phyloP scores from a whole-genome alignment of 2,797 vertebrate genomes.

The Tenualosa thibaudeaui region DNA sequence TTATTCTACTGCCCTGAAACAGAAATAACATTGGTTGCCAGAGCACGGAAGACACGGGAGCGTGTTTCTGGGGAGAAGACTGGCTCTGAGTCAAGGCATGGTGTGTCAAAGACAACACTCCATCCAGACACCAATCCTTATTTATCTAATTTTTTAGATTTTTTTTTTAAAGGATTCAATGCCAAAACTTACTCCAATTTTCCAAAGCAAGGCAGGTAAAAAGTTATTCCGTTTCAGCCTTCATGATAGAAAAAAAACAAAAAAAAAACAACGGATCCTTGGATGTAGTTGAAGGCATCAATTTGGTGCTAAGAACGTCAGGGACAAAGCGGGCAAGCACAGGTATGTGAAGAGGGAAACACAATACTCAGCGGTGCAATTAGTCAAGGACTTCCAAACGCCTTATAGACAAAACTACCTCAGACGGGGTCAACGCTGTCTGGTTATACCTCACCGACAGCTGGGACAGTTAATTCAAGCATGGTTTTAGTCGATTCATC shows the following conservation, averaged over 20 bases:
- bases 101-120: conserved; percentile 38
- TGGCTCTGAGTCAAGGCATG: conserved; percentile 39
- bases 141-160: too few relatives aligned
- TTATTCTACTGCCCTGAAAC: background rate
- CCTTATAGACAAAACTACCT: background rate
- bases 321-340: background rate
- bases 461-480: background rate
- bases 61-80: background rate
- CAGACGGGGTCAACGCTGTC: background rate
- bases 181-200: conserved; percentile 58
- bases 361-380: background rate
- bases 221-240: conserved; percentile 42
- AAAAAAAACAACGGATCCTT: conserved; percentile 31
- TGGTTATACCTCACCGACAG: conserved; percentile 6
- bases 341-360: conserved; percentile 22
- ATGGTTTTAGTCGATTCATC: background rate
- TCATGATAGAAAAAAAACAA: conserved; percentile 35
- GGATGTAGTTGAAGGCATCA: conserved; percentile 36
- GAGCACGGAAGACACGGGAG: background rate
- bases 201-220: conserved; percentile 47
- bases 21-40: background rate
- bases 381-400: background rate
- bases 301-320: conserved; percentile 29
- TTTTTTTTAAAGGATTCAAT: conserved; percentile 30
- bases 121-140: conserved; percentile 13